These are phyloP conservation scores for Chaenogobius annularis DNA, from an alignment of 2,113 vertebrate genomes.

Conservation along the genomic window DNA sequence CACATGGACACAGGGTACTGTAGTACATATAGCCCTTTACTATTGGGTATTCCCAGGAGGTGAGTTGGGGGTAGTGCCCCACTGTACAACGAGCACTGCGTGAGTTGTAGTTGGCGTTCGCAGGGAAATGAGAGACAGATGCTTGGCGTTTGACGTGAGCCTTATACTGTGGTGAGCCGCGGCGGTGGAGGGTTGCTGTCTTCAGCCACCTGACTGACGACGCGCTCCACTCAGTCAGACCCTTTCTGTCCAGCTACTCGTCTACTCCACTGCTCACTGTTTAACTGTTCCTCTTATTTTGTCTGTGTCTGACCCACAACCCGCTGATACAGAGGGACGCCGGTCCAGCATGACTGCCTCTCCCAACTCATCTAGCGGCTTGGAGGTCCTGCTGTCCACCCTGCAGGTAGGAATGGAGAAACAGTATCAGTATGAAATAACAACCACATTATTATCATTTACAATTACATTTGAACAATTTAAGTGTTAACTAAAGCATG, in stretches of 20 bases:
- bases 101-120: constrained; percentile 10
- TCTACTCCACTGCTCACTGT: neutral
- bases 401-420: constrained; percentile 84
- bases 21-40: neutral
- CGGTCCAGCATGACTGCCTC: constrained; percentile 80
- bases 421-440: neutral
- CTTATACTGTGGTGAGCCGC: constrained; percentile 11
- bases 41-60: constrained; percentile 6
- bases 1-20: neutral
- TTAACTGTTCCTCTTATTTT: constrained; percentile 22
- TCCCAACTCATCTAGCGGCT: constrained; percentile 79
- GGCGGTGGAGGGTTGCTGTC: constrained; percentile 9
- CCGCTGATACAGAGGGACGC: constrained; percentile 51
- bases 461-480: neutral
- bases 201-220: constrained; percentile 16
- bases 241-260: neutral
- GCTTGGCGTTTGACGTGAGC: constrained; percentile 10
- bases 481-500: neutral
- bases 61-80: constrained; percentile 7
- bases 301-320: constrained; percentile 15
- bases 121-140: constrained; percentile 27
- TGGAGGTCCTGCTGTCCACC: constrained; percentile 86
- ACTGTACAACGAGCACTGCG: constrained; percentile 33
- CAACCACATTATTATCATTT: neutral
- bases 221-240: constrained; percentile 4